Conservation (phyloP, 2,888 invertebrate genomes). For the Tuberolachnus salignus region DNA sequence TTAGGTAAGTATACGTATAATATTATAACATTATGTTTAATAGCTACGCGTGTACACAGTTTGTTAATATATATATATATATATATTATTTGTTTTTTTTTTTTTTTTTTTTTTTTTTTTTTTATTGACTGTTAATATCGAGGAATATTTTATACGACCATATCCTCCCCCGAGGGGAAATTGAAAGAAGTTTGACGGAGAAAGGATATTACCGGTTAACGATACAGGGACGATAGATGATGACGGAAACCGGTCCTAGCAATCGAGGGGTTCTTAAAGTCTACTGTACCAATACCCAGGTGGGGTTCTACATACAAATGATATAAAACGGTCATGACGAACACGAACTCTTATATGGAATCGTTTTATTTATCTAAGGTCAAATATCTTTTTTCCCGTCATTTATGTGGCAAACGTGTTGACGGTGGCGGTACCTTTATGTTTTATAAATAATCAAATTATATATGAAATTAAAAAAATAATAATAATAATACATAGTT, state of each 20-base stretch:
- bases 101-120: too few relatives aligned
- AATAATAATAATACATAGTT: too few relatives aligned
- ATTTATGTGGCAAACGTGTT: too few relatives aligned
- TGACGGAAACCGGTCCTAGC: constrained; percentile 28
- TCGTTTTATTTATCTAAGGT: too few relatives aligned
- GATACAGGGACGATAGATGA: constrained; percentile 16
- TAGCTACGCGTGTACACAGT: not conserved
- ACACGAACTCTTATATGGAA: too few relatives aligned
- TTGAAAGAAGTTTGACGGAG: not conserved
- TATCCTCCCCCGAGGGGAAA: not conserved
- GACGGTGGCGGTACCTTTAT: too few relatives aligned
- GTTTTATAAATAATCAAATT: too few relatives aligned
- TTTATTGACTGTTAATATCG: not conserved
- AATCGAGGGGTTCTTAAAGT: constrained; percentile 28
- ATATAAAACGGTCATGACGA: not conserved
- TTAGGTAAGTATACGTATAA: not conserved
- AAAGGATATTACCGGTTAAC: constrained; percentile 9
- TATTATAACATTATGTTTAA: not conserved
- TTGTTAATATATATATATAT: not conserved
- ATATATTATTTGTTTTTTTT: too few relatives aligned
- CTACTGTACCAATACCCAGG: not conserved
- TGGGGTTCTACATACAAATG: not conserved
- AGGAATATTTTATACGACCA: not conserved
- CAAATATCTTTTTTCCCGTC: too few relatives aligned
- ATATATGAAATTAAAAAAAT: too few relatives aligned